A percentile compares a stretch with the other conserved stretches of the same genome.
Evolutionary conservation across 2,113 vertebrate species (phyloP).

Genomic region (Pipra filicauda): DNA sequence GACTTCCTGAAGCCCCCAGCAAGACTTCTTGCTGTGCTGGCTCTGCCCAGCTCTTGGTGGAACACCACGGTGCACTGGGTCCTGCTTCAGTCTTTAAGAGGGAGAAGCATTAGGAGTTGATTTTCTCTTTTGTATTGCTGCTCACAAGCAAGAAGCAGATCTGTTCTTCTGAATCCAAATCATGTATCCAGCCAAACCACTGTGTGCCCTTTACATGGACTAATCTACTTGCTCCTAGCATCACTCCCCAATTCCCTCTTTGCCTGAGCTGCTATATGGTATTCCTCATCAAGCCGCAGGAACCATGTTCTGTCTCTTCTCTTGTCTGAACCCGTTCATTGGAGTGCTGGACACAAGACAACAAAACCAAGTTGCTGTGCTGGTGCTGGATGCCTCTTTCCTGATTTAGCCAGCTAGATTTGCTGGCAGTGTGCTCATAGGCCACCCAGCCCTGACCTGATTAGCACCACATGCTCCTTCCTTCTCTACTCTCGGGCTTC

Average conservation of each 20-base stretch:
- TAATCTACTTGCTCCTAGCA: not conserved
- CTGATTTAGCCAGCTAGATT: not conserved
- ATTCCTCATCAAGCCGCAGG: not conserved
- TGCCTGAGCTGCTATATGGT: not conserved
- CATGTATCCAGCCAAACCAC: not conserved
- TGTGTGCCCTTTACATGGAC: not conserved
- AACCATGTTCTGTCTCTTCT: not conserved
- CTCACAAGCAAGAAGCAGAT: not conserved
- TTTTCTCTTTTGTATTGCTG: not conserved
- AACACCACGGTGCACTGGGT: not conserved
- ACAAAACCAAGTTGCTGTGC: not conserved
- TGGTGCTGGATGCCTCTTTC: not conserved
- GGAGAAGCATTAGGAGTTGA: not conserved
- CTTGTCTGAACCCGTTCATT: not conserved
- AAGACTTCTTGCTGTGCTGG: not conserved
- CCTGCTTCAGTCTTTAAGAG: not conserved
- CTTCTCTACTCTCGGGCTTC: not conserved
- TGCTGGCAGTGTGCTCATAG: not conserved
- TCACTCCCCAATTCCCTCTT: not conserved
- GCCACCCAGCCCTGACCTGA: not conserved
- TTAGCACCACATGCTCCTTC: accelerated
- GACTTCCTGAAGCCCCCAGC: accelerated
- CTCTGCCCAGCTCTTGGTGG: not conserved
- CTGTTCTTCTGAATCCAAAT: slow-evolving; percentile 2
- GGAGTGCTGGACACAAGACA: not conserved